Evolutionary conservation across 2,888 invertebrate species (phyloP), one percentile per base, ranked within the genome.

Genomic region (Stomorhina lunata): DNA sequence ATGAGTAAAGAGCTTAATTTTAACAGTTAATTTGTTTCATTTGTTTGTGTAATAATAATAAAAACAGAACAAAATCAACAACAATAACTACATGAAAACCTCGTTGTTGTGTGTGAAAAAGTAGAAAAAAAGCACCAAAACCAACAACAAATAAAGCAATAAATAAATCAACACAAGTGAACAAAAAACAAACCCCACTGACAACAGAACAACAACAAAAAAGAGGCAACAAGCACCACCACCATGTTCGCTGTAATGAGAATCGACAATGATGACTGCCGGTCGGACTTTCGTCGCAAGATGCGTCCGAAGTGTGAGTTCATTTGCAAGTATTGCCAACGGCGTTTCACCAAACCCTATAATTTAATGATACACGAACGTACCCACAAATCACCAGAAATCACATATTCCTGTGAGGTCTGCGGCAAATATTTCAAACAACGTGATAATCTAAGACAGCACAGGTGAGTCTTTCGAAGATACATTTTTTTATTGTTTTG

Each of bases 351-450:
- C 90, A 99, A 99, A 93, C 96, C 97, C 86, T 99, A 99, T 93
- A 99, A 99, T 93, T 94, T 99, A 91, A 95, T 99, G 94, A 99
- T 99, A 89, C 99, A 99, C 93, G 99, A 99, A 92, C 94, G 98
- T 92, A 98, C 98, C 88, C 99, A 99, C 93, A 98, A 98, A 92
- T 97, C 98, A 91, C 96, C 96, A 84, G 98, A 99, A 93, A 94
- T 98, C 89, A 97, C 98, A 76, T 99, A 97, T 93, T 96, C 97
- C 89, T 99, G 99, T 93, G 98, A 99, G 92, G 96, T 98, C 87
- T 99, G 99, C 92, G 97, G 97, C 89, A 98, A 98, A 93, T 97
- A 97, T 87, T 99, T 99, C 94, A 96, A 99, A 92, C 93, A 98
- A 91, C 99, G 99, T 93, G 99, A 99, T 92, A 97, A 97, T 92